Percentiles rank a stretch among this genome's conserved stretches.
phyloP scores from a whole-genome alignment of 1,140 invertebrate genomes.

The Rhopalosiphum padi region DNA sequence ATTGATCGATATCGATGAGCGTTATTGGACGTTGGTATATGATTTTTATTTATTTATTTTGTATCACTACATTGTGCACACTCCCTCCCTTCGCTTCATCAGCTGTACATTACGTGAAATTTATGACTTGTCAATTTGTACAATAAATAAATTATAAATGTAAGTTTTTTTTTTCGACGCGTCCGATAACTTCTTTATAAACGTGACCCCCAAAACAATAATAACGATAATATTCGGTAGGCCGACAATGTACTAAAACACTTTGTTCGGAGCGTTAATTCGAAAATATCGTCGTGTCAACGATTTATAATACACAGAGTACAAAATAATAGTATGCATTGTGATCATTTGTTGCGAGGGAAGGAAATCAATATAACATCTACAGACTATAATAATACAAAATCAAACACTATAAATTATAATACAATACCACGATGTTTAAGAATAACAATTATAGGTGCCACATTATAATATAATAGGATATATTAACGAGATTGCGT shows the following conservation, averaged over 20 bases:
- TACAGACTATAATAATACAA: background rate
- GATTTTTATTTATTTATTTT: conserved; percentile 29
- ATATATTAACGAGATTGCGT: background rate
- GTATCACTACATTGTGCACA: background rate
- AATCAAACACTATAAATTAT: background rate
- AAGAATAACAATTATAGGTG: background rate
- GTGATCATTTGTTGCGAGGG: background rate
- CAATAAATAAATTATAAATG: background rate
- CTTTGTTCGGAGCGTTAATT: background rate
- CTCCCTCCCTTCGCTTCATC: background rate
- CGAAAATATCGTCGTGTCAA: background rate
- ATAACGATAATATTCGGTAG: background rate
- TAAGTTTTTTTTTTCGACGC: conserved; percentile 12
- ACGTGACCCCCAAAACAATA: conserved; percentile 26
- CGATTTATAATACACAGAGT: background rate
- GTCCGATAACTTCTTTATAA: conserved; percentile 4
- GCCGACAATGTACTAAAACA: background rate
- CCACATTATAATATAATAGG: background rate
- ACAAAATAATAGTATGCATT: conserved; percentile 1
- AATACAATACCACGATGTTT: background rate
- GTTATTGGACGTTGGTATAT: background rate
- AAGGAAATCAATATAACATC: background rate
- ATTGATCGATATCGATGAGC: background rate
- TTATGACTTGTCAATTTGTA: conserved; percentile 20
- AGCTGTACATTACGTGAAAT: background rate